phyloP scores from a whole-genome alignment of 2,888 invertebrate species.

The Polyommatus icarus region DNA sequence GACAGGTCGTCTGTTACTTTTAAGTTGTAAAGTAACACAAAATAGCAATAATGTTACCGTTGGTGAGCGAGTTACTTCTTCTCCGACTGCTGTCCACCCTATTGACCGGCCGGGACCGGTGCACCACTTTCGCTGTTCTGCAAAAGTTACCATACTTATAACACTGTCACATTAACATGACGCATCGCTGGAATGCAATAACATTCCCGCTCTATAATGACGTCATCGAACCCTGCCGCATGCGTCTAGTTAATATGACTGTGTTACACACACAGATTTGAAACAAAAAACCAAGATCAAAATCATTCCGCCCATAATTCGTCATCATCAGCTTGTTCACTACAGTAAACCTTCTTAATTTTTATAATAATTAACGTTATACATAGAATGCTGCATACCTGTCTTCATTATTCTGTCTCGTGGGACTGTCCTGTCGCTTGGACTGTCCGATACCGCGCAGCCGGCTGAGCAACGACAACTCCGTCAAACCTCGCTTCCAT shows the following conservation, averaged over 20 bases:
- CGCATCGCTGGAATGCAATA: too few species aligned
- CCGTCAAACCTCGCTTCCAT: conserved; percentile 71
- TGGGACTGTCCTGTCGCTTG: conserved; percentile 58
- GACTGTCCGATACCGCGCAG: conserved; percentile 59
- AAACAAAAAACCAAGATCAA: too few species aligned
- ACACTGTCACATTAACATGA: too few species aligned
- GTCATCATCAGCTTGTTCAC: too few species aligned
- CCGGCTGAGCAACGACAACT: conserved; percentile 63
- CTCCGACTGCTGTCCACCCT: conserved; percentile 57
- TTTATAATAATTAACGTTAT: too few species aligned
- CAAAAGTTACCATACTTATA: conserved; percentile 16
- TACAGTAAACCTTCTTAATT: too few species aligned
- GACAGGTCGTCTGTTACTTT: not conserved
- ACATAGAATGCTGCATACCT: conserved; percentile 28
- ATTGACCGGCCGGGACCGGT: conserved; percentile 58
- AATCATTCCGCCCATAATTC: too few species aligned
- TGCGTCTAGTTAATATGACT: too few species aligned
- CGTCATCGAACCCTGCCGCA: too few species aligned
- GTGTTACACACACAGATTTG: too few species aligned
- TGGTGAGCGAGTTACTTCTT: conserved; percentile 67
- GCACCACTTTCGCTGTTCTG: conserved; percentile 58
- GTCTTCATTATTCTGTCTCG: conserved; percentile 43
- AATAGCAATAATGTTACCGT: conserved; percentile 50
- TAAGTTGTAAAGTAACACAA: not conserved
- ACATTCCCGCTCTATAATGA: too few species aligned